Evolutionary conservation across 1,140 invertebrate genomes (phyloP).

Genomic region (Eurosta solidaginis): DNA sequence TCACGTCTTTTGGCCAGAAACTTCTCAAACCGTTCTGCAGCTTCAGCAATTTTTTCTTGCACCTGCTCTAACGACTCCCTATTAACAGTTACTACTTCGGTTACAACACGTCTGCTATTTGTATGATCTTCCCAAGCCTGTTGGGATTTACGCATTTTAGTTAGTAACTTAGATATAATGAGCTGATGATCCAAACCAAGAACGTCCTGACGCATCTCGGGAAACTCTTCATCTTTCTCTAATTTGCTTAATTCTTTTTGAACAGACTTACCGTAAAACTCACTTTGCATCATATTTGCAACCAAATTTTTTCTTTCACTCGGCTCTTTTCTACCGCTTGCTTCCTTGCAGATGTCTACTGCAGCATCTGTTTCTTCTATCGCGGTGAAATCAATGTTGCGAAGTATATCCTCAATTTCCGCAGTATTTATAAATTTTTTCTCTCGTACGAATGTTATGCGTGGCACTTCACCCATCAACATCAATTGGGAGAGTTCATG

Average conservation of each 20-base stretch:
- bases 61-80: not conserved
- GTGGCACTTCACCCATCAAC: conserved; percentile 73
- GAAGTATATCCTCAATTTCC: conserved; percentile 66
- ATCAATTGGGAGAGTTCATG: conserved; percentile 71
- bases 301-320: not conserved
- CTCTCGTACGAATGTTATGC: conserved; percentile 73
- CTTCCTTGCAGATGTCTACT: not conserved
- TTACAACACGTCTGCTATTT: not conserved
- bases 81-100: not conserved
- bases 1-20: conserved; percentile 42
- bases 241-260: conserved; percentile 26
- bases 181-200: conserved; percentile 70
- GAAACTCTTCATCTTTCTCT: conserved; percentile 56
- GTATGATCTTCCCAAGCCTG: conserved; percentile 61
- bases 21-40: conserved; percentile 36
- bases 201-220: conserved; percentile 72
- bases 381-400: conserved; percentile 65
- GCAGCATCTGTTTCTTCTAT: conserved; percentile 16
- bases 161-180: conserved; percentile 66
- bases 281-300: not conserved
- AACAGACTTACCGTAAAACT: conserved; percentile 2
- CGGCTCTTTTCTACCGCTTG: not conserved
- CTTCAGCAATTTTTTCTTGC: conserved; percentile 27
- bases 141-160: conserved; percentile 61
- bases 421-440: conserved; percentile 61